Evolutionary conservation across 2,113 vertebrate genomes (phyloP), one percentile per base, ranked within the genome.

Genomic region (Capra hircus): DNA sequence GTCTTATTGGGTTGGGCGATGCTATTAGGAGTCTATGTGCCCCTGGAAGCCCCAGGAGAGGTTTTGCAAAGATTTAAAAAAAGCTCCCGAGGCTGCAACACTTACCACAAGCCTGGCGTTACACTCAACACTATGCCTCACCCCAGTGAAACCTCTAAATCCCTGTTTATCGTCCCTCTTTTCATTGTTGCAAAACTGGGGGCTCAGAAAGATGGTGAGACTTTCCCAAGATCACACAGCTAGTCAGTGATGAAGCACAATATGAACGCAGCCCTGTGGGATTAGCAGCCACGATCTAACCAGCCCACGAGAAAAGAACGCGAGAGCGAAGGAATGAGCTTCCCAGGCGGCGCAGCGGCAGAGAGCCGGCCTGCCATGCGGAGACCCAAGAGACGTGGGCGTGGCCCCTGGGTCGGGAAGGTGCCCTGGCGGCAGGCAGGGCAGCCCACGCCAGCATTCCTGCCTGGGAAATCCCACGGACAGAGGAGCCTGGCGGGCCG

Each of bases 281-380:
- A 19, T 40, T 1, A 33, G 28, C 23, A 5, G n/a, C 77, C 12
- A 0, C 4, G 2, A 17, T 14, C 40, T 23, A 6, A 16, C 62
- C 45, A 23, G 30, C 6, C 23, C 7, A 5, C 36, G 0, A 0
- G 25, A 71, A 40, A 7, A 11, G n/a, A 25, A 33, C 3, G 0
- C 33, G 2, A 7, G 80, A 53, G 14, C 2, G 30, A 30, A 60
- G 71, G 36, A 40, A 3, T 13, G 71, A 43, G 36, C 36, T 74
- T 74, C 36, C 67, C 67, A 23, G 19, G 67, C 2, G 36, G 67
- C 11, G 1, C n/a, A 3, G 36, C 12, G 27, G 12, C 12, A 43
- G 13, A 74, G 71, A 40, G 36, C 36, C 36, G 11, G 3, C 36
- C 71, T 43, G 71, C 21, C 36, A 13, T 3, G 36, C 36, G 13